These are phyloP conservation scores for Syngnathoides biaculeatus DNA, from an alignment of 2,113 vertebrate species.

Conservation along the genomic window DNA sequence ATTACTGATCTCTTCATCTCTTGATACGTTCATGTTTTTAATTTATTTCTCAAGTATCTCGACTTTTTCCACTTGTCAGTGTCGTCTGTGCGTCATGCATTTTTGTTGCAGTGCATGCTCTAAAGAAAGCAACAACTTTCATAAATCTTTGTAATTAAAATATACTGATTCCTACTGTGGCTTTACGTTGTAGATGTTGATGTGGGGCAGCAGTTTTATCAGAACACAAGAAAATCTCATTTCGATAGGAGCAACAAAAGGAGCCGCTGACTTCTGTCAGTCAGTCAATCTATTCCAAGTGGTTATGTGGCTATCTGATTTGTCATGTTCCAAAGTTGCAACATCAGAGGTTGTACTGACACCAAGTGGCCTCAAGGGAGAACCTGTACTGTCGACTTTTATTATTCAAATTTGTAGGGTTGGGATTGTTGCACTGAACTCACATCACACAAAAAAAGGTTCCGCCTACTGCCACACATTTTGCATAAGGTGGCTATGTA, in stretches of 20 bases:
- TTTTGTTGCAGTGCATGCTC: background rate
- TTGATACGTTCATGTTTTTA: conserved; percentile 9
- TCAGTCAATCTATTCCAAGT: too few species aligned
- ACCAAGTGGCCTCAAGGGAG: conserved; percentile 33
- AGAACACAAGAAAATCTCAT: background rate
- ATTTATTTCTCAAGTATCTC: conserved; percentile 33
- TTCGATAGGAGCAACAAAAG: too few species aligned
- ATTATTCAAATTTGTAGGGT: too few species aligned
- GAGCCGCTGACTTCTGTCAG: too few species aligned
- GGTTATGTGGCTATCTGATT: background rate
- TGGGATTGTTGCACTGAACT: too few species aligned
- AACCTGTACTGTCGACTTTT: too few species aligned
- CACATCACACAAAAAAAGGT: background rate
- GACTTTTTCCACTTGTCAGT: background rate
- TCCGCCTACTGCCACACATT: background rate
- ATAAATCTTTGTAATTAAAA: conserved; percentile 8
- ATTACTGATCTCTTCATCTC: background rate
- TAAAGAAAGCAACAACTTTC: background rate
- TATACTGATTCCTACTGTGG: background rate
- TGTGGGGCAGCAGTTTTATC: background rate
- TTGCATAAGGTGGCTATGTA: background rate
- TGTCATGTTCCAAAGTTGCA: background rate
- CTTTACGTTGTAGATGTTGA: conserved; percentile 1
- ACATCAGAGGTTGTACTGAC: conserved; percentile 16
- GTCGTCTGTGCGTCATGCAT: background rate